A percentile compares a stretch with the other conserved stretches of the same genome.
These are phyloP conservation scores for Sardinella longiceps DNA, from an alignment of 2,797 vertebrate species.

Conservation along the genomic window DNA sequence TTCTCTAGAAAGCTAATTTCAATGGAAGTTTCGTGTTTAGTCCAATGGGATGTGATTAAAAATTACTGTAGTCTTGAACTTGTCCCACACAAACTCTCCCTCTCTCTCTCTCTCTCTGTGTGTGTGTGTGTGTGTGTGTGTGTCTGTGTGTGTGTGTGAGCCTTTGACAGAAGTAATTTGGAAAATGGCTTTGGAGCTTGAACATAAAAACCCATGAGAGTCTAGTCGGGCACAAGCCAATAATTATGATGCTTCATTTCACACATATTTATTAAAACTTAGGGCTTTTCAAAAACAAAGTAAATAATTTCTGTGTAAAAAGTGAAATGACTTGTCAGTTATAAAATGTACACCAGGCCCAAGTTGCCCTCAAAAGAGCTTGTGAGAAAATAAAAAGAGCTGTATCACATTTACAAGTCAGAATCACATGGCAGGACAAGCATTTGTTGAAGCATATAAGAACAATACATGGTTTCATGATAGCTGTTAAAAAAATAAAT, in stretches of 20 bases:
- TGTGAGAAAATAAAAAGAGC: constrained; percentile 28
- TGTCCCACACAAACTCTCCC: neutral
- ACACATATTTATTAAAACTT: neutral
- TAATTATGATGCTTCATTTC: neutral
- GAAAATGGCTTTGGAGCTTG: neutral
- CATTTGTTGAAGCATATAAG: constrained; percentile 25
- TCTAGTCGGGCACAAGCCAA: neutral
- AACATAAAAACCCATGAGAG: constrained; percentile 8
- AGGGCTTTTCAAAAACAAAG: neutral
- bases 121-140: neutral
- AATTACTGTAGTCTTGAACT: neutral
- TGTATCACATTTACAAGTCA: constrained; percentile 24
- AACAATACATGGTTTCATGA: constrained; percentile 12
- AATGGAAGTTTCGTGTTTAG: neutral
- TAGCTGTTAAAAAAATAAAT: constrained; percentile 25
- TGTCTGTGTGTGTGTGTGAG: neutral
- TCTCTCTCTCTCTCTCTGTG: neutral
- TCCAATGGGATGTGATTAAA: neutral
- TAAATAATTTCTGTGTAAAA: neutral
- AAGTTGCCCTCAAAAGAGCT: constrained; percentile 35
- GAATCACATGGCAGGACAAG: constrained; percentile 20
- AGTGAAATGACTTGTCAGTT: neutral
- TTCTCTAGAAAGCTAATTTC: neutral
- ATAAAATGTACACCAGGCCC: neutral
- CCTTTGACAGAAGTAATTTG: neutral